phyloP scores from a whole-genome alignment of 2,113 vertebrate species.

The Poicephalus gulielmi region DNA sequence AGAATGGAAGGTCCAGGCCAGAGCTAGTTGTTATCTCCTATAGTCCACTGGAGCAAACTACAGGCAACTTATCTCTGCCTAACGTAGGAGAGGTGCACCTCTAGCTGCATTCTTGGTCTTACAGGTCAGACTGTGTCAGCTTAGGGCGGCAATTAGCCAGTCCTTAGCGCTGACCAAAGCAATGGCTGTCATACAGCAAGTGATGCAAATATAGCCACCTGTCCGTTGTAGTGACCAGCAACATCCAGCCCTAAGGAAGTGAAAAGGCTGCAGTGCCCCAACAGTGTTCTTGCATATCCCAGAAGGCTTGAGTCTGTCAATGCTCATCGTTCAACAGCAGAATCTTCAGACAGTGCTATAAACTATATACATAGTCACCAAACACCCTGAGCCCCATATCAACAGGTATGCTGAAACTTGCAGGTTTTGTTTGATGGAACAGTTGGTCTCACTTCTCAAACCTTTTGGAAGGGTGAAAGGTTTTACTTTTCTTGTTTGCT shows the following conservation, averaged over 20 bases:
- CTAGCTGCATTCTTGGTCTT: background rate
- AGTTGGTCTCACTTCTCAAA: background rate
- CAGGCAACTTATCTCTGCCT: background rate
- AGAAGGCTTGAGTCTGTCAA: background rate
- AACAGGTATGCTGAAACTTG: background rate
- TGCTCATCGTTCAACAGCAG: background rate
- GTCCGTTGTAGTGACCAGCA: background rate
- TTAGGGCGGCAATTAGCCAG: background rate
- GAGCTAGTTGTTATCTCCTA: background rate
- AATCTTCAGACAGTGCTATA: background rate
- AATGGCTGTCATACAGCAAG: accelerated
- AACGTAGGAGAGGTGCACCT: background rate
- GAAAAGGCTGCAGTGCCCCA: background rate
- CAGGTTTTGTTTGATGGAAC: background rate
- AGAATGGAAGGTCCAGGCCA: background rate
- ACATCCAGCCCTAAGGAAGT: background rate
- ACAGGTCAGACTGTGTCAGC: background rate
- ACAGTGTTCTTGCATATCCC: background rate
- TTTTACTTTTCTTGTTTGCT: background rate
- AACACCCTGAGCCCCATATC: background rate
- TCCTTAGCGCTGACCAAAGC: background rate
- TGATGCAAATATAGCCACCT: background rate
- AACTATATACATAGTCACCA: background rate
- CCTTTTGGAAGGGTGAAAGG: background rate
- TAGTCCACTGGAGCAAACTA: background rate